A percentile compares a stretch with the other conserved stretches of the same genome.
These are phyloP conservation scores for Fragum sueziense DNA, from an alignment of 2,888 invertebrate genomes.

Conservation along the genomic window DNA sequence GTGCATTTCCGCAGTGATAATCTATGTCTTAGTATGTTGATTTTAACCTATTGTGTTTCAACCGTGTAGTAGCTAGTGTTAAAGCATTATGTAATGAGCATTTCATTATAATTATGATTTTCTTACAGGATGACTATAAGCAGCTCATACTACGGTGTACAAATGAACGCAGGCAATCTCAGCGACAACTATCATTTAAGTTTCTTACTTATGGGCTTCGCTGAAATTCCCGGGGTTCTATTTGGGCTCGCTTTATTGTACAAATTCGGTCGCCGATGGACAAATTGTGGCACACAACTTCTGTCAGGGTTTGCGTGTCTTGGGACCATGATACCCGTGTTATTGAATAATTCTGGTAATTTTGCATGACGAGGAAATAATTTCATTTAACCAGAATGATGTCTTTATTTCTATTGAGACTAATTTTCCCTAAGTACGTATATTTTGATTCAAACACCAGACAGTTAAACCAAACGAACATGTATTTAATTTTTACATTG, in stretches of 20 bases:
- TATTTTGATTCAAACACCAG: too few relatives aligned
- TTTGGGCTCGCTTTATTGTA: slow-evolving; percentile 77
- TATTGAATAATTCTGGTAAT: slow-evolving; percentile 46
- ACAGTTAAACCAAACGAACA: too few relatives aligned
- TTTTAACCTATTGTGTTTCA: too few relatives aligned
- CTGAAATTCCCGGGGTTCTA: slow-evolving; percentile 82
- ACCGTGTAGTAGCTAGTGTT: too few relatives aligned
- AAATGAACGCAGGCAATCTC: slow-evolving; percentile 80
- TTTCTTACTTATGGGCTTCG: slow-evolving; percentile 89
- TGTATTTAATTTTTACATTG: too few relatives aligned
- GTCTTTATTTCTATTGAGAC: too few relatives aligned
- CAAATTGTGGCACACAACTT: slow-evolving; percentile 45
- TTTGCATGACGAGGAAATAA: background rate
- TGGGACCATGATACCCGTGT: slow-evolving; percentile 37
- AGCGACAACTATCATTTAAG: slow-evolving; percentile 92
- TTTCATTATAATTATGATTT: too few relatives aligned
- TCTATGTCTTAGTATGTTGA: too few relatives aligned
- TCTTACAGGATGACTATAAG: slow-evolving; percentile 89
- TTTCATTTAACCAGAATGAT: background rate
- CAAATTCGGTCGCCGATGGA: slow-evolving; percentile 78
- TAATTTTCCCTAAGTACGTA: too few relatives aligned
- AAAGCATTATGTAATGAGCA: too few relatives aligned
- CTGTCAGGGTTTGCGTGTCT: slow-evolving; percentile 53
- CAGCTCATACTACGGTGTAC: slow-evolving; percentile 93
- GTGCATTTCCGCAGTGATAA: too few relatives aligned